phyloP scores from a whole-genome alignment of 2,888 invertebrate genomes.

The Augiades crinisus region DNA sequence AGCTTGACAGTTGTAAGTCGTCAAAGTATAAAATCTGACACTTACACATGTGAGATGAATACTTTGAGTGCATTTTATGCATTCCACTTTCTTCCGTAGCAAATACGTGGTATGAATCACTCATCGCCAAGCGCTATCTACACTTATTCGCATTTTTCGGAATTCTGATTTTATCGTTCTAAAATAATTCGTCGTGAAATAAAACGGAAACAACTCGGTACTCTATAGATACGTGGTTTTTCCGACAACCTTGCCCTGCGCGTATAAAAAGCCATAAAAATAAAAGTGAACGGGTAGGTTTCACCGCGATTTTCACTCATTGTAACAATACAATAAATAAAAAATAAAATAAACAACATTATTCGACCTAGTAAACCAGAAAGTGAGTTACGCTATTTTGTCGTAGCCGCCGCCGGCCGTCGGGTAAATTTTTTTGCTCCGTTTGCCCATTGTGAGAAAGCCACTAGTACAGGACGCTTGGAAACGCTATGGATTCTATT shows the following conservation, averaged over 20 bases:
- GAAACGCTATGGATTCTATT: background rate
- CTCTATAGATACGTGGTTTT: background rate
- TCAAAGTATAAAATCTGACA: background rate
- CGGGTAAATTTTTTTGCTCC: slow-evolving; percentile 53
- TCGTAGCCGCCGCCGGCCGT: slow-evolving; percentile 50
- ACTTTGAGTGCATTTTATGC: slow-evolving; percentile 3
- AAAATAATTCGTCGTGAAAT: background rate
- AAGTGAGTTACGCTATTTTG: slow-evolving; percentile 47
- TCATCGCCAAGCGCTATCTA: slow-evolving; percentile 1
- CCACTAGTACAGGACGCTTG: background rate
- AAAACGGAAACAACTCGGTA: background rate
- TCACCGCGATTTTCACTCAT: slow-evolving; percentile 59
- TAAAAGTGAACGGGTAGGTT: slow-evolving; percentile 56
- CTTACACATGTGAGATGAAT: slow-evolving; percentile 5
- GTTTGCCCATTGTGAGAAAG: slow-evolving; percentile 44
- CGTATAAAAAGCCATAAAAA: slow-evolving; percentile 33
- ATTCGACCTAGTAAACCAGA: slow-evolving; percentile 72
- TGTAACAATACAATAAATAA: slow-evolving; percentile 45
- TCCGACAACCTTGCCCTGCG: slow-evolving; percentile 28
- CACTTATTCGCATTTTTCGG: background rate
- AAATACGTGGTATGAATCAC: slow-evolving; percentile 17
- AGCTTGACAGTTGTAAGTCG: slow-evolving; percentile 5
- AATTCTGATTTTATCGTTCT: background rate
- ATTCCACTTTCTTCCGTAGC: slow-evolving; percentile 16
- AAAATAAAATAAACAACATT: slow-evolving; percentile 56